These are phyloP conservation scores for Oscheius myriophilus DNA, from an alignment of 2,888 invertebrate species.

Conservation along the genomic window DNA sequence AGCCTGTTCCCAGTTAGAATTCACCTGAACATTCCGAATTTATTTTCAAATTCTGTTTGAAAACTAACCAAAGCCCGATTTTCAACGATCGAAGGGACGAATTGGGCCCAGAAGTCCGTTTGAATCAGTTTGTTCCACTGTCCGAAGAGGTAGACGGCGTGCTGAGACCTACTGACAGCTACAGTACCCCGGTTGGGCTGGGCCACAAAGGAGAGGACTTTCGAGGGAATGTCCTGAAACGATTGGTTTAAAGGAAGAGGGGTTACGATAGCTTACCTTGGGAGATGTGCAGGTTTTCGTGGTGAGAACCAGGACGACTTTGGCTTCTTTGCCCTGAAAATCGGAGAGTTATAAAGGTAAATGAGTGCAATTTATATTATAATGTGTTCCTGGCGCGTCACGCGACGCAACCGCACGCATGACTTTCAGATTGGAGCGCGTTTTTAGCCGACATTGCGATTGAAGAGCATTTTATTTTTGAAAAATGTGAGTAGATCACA, in stretches of 20 bases:
- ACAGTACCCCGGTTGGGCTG: constrained; percentile 25
- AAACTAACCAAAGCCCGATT: constrained; percentile 14
- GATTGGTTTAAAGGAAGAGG: neutral
- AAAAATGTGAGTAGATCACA: too few relatives aligned
- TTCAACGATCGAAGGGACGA: constrained; percentile 11
- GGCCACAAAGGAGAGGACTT: too few relatives aligned
- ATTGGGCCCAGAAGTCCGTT: constrained; percentile 22
- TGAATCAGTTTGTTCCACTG: constrained; percentile 17
- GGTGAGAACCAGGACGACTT: constrained; percentile 10
- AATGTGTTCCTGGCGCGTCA: too few relatives aligned
- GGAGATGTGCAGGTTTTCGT: neutral
- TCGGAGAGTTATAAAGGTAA: too few relatives aligned
- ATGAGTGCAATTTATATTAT: too few relatives aligned
- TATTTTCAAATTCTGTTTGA: too few relatives aligned
- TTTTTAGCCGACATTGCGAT: too few relatives aligned
- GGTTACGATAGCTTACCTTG: neutral
- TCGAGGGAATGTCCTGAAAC: neutral
- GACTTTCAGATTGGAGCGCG: too few relatives aligned
- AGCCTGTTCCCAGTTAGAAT: constrained; percentile 1
- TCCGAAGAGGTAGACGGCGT: constrained; percentile 24
- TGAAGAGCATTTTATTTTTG: too few relatives aligned
- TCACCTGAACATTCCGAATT: constrained; percentile 9
- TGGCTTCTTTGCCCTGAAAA: constrained; percentile 14
- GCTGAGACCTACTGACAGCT: constrained; percentile 19
- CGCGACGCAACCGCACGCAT: too few relatives aligned